phyloP scores from a whole-genome alignment of 2,113 vertebrate genomes.

The Amphiprion ocellaris region DNA sequence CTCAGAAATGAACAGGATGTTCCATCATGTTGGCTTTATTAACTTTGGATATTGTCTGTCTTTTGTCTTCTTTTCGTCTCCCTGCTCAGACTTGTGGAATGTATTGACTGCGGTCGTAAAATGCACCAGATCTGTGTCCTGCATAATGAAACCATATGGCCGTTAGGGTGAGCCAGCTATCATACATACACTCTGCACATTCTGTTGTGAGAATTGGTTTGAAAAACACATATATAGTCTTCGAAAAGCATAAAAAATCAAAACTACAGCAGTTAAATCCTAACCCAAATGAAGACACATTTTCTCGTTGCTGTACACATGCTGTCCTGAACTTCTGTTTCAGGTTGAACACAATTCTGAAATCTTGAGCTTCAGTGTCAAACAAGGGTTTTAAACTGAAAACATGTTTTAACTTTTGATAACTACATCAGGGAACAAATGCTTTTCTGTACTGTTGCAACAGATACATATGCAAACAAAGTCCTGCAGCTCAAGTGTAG shows the following conservation, averaged over 20 bases:
- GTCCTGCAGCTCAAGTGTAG: neutral
- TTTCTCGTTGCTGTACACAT: neutral
- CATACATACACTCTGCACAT: neutral
- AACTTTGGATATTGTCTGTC: conserved; percentile 15
- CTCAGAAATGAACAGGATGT: neutral
- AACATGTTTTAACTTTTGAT: neutral
- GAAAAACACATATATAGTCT: conserved; percentile 1
- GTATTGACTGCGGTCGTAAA: conserved; percentile 96
- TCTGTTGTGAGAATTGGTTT: conserved; percentile 6
- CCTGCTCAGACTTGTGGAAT: conserved; percentile 93
- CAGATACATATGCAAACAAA: neutral
- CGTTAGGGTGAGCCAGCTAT: conserved; percentile 88
- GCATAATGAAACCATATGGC: conserved; percentile 98
- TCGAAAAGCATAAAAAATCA: conserved; percentile 6
- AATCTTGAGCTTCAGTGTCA: neutral
- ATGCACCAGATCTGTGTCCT: conserved; percentile 99
- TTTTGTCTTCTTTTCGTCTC: conserved; percentile 15
- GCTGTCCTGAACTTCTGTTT: neutral
- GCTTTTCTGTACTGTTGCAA: neutral
- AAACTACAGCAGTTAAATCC: neutral
- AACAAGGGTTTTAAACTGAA: neutral
- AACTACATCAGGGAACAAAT: neutral
- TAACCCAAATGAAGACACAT: neutral
- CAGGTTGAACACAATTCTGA: neutral
- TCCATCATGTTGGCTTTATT: neutral